Evolutionary conservation across 2,888 invertebrate species (phyloP), one percentile per base, ranked within the genome.

Genomic region (Aromia moschata): DNA sequence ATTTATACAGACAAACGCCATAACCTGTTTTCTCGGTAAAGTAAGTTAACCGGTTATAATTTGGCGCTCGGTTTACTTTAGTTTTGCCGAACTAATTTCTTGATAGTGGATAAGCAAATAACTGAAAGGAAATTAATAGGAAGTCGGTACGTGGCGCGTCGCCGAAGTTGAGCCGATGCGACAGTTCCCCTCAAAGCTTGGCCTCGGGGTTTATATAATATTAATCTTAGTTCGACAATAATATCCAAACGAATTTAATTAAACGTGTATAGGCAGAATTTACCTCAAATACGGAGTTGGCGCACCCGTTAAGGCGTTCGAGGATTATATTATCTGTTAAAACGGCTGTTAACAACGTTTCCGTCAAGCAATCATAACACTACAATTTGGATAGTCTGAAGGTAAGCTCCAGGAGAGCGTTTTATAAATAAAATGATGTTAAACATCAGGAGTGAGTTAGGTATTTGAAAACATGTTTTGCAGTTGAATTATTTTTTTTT

Each of bases 111-210:
- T 64, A 59, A 60, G 65, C 65, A 69, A 68, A 69, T 69, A 68
- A 65, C 63, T 62, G 61, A 60, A 62, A 67, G 68, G 67, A 71
- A 69, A 68, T 71, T 69, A 67, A 70, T 65, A 63, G 68, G 65
- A 68, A 67, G 65, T 62, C 59, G 65, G 53, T 62, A 61, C 66
- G 65, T 67, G 65, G 65, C 61, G 56, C 59, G 58, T 57, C 57
- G 58, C 56, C 57, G 58, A 53, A 57, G 55, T 56, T 51, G 54
- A 62, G 57, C 58, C 54, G 53, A 60, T 51, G 62, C 55, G 58
- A 57, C 54, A 57, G 65, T 47, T 56, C 25, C 55, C 63, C 47
- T 63, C 63, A 67, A 65, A 69, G 68, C 56, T 46, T 54, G 45
- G 61, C 68, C 64, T 38, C 36, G 38, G 61, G 68, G 68, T 60